Conservation (phyloP, 2,797 vertebrate species). For the Sebastes diaconus region DNA sequence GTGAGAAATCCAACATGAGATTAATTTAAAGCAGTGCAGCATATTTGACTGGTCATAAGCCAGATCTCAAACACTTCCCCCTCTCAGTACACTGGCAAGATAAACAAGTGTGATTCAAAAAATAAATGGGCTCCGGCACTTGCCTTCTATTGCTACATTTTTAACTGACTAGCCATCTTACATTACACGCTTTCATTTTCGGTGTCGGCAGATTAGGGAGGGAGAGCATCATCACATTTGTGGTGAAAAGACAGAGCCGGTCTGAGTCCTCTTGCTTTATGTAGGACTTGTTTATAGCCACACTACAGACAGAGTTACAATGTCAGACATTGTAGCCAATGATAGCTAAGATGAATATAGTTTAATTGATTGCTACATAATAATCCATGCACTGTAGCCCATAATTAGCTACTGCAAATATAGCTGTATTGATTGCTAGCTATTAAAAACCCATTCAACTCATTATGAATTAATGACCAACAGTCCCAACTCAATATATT, state of each 20-base stretch:
- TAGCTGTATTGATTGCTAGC: not conserved
- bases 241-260: not conserved
- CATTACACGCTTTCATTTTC: not conserved
- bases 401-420: constrained; percentile 19
- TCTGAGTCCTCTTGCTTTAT: not conserved
- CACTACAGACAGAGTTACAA: not conserved
- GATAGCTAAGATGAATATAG: not conserved
- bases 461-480: constrained; percentile 26
- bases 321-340: not conserved
- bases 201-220: not conserved
- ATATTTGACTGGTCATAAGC: constrained; percentile 38
- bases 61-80: not conserved
- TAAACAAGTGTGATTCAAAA: constrained; percentile 47
- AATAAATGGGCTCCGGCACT: constrained; percentile 22
- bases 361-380: constrained; percentile 10
- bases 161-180: constrained; percentile 25
- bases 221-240: not conserved
- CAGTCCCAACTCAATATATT: not conserved
- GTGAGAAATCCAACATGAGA: constrained; percentile 24
- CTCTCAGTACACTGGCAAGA: constrained; percentile 3
- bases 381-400: not conserved
- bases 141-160: constrained; percentile 10
- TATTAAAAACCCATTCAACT: constrained; percentile 33
- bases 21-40: constrained; percentile 28
- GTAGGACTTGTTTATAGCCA: not conserved